Base-by-base conservation (phyloP, 2,797 vertebrate genomes). In the Ibycter americanus region DNA sequence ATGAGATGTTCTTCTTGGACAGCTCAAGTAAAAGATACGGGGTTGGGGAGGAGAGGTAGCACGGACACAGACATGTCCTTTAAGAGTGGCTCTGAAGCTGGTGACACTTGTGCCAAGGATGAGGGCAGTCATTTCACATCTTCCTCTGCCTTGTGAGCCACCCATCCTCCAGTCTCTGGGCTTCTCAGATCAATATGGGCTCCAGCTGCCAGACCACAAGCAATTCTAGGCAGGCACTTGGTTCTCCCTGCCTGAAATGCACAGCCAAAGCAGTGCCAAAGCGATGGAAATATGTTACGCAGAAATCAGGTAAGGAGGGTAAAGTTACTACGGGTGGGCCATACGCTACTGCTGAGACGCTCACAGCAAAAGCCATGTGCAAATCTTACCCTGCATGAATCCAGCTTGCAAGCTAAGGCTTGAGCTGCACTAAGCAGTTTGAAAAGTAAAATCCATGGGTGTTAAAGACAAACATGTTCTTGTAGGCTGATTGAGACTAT, bases 201-300 rank as follows among this genome's bases (percentile, higher is more conserved):
- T 87, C 72, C 61, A 46, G 47, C 27, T 87, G 61, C 38, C 51
- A 29, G 31, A 76, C 52, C 21, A 19, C 15, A 6, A 19, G 38
- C 17, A 49, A 29, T 49, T 67, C 73, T 8, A 20, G 47, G 32
- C 55, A 55, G 51, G 31, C 21, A 32, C 6, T 78, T 1, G 0
- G n/a, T 68, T 72, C 20, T 54, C 38, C 56, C 40, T 40, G 54
- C 55, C 70, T n/a, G 56, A 78, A 71, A 52, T 2, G 5, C 16
- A 2, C 32, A 7, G 5, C 20, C n/a, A 7, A 46, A 67, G 44
- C 0, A 4, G 51, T 12, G 14, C 32, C 34, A 4, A 58, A 54
- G 47, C 1, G 1, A 8, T 8, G 61, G 58, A 77, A 49, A 66
- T 4, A 7, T 1, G 3, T 31, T 34, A 19, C 0, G 1, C 2